A percentile compares a stretch with the other conserved stretches of the same genome.
Conservation (phyloP, 2,888 invertebrate genomes). For the Andrena hattorfiana region DNA sequence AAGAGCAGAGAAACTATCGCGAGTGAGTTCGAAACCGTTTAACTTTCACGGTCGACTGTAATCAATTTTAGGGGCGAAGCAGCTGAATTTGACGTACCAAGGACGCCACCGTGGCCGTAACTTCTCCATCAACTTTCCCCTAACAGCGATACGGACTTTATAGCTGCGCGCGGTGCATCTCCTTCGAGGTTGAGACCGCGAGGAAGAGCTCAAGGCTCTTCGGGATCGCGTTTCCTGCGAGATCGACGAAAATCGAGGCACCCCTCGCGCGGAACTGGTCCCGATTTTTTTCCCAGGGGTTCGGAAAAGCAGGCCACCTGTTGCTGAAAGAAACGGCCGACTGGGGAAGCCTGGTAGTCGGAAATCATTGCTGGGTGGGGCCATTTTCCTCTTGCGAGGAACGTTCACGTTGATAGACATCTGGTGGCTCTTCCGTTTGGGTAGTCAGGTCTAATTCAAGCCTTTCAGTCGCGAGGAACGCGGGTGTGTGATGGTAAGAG, state of each 20-base stretch:
- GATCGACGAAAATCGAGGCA: not conserved
- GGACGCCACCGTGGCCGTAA: not conserved
- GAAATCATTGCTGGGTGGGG: slow-evolving; percentile 3
- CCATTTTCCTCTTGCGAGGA: not conserved
- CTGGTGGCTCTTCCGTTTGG: not conserved
- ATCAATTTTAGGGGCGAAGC: slow-evolving; percentile 32
- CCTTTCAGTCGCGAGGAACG: no score
- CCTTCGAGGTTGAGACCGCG: not conserved
- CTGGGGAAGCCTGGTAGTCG: slow-evolving; percentile 10
- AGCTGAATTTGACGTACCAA: not conserved
- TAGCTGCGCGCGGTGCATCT: not conserved
- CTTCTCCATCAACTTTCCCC: not conserved
- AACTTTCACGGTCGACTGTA: slow-evolving; percentile 11
- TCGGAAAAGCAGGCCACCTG: slow-evolving; percentile 61
- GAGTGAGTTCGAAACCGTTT: not conserved
- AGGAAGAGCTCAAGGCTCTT: not conserved
- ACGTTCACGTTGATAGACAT: not conserved
- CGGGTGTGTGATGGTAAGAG: no score
- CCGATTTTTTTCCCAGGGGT: slow-evolving; percentile 16
- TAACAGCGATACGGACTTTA: not conserved
- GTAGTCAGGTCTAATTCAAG: no score
- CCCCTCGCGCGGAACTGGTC: not conserved
- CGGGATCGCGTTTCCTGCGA: not conserved
- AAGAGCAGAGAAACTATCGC: not conserved
- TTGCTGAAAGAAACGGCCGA: slow-evolving; percentile 57